Percentiles rank a stretch among this genome's conserved stretches.
Evolutionary conservation across 2,888 invertebrate species (phyloP).

Genomic region (Yponomeuta evonymella): DNA sequence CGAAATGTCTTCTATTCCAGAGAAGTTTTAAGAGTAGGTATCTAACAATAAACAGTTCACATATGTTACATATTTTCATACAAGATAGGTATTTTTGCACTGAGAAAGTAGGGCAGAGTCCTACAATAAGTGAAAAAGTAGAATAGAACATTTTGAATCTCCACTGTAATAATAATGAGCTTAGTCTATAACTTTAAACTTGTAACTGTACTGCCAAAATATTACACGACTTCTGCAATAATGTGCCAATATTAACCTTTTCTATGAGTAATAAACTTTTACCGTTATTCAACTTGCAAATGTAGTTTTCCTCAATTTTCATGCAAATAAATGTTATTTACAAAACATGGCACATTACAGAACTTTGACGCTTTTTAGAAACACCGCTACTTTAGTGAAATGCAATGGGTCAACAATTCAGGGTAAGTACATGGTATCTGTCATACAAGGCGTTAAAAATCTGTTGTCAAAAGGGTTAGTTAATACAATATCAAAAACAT

Average conservation of each 20-base stretch:
- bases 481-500: too few relatives aligned
- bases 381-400: too few relatives aligned
- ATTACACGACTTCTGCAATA: neutral
- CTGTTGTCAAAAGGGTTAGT: too few relatives aligned
- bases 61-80: constrained; percentile 51
- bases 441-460: too few relatives aligned
- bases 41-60: constrained; percentile 3
- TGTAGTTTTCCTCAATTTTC: constrained; percentile 23
- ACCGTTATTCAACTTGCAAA: neutral
- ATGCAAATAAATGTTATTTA: neutral
- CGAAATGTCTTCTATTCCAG: constrained; percentile 26
- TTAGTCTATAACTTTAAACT: neutral
- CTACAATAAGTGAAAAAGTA: neutral
- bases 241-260: constrained; percentile 2
- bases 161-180: neutral
- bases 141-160: neutral
- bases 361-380: too few relatives aligned
- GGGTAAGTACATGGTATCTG: too few relatives aligned
- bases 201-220: neutral
- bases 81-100: constrained; percentile 66
- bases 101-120: constrained; percentile 2
- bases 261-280: constrained; percentile 5
- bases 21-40: neutral
- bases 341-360: too few relatives aligned
- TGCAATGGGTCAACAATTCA: too few relatives aligned